phyloP scores from a whole-genome alignment of 2,797 vertebrate genomes.

The Dallia pectoralis region DNA sequence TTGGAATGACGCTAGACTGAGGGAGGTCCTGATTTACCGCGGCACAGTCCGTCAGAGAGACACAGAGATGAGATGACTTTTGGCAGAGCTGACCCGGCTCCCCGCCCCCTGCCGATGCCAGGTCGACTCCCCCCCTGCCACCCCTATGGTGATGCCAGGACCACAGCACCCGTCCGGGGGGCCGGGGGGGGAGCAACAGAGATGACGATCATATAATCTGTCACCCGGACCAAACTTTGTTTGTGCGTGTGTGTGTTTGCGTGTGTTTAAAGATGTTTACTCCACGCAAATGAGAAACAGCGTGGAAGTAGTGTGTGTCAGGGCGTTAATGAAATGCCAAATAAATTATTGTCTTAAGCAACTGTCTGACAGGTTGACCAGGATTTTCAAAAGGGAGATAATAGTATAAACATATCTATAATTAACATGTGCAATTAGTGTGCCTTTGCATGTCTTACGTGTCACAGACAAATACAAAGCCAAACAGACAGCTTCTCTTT shows the following conservation, averaged over 20 bases:
- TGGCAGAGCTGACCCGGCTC: conserved; percentile 70
- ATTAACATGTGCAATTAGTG: too few species aligned
- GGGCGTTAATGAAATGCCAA: conserved; percentile 30
- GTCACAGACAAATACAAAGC: neutral
- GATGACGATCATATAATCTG: conserved; percentile 59
- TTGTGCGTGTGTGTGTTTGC: conserved; percentile 15
- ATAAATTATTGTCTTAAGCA: conserved; percentile 29
- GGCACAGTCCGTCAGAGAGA: conserved; percentile 1
- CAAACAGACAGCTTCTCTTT: neutral
- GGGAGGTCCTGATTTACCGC: neutral
- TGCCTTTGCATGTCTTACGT: neutral
- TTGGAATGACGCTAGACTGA: neutral
- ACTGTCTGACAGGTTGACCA: conserved; percentile 7
- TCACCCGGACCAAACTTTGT: conserved; percentile 70
- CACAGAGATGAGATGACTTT: conserved; percentile 63
- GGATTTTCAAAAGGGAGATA: neutral
- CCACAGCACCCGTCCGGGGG: neutral
- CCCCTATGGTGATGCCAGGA: conserved; percentile 24
- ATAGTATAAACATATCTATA: conserved; percentile 12
- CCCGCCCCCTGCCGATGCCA: conserved; percentile 7
- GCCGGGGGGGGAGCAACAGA: neutral
- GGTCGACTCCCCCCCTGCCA: neutral
- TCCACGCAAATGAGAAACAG: conserved; percentile 36
- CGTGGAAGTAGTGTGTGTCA: conserved; percentile 33
- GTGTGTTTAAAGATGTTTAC: conserved; percentile 41